Evolutionary conservation across 2,113 vertebrate genomes (phyloP).

Genomic region (Callospermophilus lateralis): DNA sequence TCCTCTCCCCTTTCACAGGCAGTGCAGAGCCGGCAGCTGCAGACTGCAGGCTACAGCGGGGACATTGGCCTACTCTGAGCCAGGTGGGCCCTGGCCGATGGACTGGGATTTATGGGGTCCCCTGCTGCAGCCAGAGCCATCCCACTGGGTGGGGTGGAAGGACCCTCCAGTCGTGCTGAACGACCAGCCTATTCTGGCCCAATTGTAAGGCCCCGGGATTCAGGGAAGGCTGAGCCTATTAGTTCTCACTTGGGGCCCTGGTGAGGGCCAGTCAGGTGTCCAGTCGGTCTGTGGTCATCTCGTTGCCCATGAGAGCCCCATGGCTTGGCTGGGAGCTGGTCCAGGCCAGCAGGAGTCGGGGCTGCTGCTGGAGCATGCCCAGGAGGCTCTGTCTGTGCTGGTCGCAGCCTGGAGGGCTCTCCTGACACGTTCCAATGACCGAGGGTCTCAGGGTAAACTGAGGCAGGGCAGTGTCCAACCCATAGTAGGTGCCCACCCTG

Average conservation of each 20-base stretch:
- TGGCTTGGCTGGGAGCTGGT: fast-evolving
- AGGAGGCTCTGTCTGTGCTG: neutral
- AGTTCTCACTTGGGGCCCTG: neutral
- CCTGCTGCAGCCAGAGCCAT: neutral
- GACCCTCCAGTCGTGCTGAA: neutral
- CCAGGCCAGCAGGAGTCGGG: neutral
- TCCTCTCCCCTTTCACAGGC: neutral
- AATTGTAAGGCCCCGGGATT: too few relatives aligned
- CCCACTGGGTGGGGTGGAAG: too few relatives aligned
- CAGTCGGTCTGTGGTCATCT: fast-evolving
- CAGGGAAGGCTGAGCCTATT: neutral
- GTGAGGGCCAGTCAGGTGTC: neutral
- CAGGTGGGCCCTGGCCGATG: too few relatives aligned
- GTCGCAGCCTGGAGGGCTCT: too few relatives aligned
- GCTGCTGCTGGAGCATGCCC: neutral
- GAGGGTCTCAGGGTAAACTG: neutral
- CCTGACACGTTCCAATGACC: too few relatives aligned
- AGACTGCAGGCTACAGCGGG: neutral
- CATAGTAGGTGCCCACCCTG: too few relatives aligned
- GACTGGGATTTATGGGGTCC: neutral
- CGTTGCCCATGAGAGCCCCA: fast-evolving
- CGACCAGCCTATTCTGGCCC: fast-evolving
- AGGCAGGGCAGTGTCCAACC: neutral
- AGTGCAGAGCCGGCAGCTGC: too few relatives aligned
- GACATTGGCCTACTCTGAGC: neutral